Base-by-base conservation (phyloP, 1,140 invertebrate species). In the Anthonomus grandis region DNA sequence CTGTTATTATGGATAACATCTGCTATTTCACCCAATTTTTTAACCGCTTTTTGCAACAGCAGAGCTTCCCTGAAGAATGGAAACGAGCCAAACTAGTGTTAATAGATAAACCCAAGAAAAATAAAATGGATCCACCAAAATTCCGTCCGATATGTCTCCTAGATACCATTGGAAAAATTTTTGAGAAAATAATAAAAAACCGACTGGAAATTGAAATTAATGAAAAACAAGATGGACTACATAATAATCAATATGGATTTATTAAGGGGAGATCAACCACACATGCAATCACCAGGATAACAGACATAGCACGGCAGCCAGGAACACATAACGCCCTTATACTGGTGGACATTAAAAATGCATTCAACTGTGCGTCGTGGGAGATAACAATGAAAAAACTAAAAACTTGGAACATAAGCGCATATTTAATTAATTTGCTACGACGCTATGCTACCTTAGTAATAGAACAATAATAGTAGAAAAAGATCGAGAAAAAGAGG, bases 11-110 rank as follows among this genome's bases (percentile, higher is more conserved):
- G 15, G 17, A 22, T 15, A 37, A 17, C n/a, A 17, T 23, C 5
- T 44, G 55, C 4, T 24, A 15, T 10, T 15, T 58, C 2, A 9
- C 24, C 15, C 23, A 41, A 18, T 12, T 39, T 6, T 23, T 42
- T 23, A 49, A 57, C 13, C 9, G 21, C 4, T 41, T 18, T 25
- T 44, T 63, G 8, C 21, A 10, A 17, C 48, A 19, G 18, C 41
- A 39, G 15, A 15, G 25, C 1, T 64, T 62, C 44, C 63, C 63
- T 4, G 15, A 22, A 23, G n/a, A 2, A 2, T 65, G 64, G 58
- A 65, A 64, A 55, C 51, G 21, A 5, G 58, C 52, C 1, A 56
- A 44, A 9, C 36, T 64, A 23, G 25, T 67, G 6, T 42, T 38
- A 8, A 60, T 63, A 27, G 24, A 47, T 9, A 45, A 45, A 15